A percentile compares a stretch with the other conserved stretches of the same genome.
These are phyloP conservation scores for Machimus rusticus DNA, from an alignment of 2,888 invertebrate genomes.

Conservation along the genomic window DNA sequence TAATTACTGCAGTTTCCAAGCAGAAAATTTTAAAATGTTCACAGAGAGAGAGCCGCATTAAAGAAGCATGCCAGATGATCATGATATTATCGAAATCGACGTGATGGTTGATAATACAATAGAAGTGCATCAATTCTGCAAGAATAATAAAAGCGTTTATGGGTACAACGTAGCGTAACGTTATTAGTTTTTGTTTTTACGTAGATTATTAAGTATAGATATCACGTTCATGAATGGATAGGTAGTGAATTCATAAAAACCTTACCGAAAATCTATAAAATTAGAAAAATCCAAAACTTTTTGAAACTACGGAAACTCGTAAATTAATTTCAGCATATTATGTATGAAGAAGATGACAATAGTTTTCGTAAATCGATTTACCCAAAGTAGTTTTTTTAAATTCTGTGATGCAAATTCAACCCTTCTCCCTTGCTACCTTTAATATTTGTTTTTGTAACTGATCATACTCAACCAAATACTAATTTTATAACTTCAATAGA, in stretches of 20 bases:
- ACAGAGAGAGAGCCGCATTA: not conserved
- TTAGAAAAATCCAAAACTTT: too few relatives aligned
- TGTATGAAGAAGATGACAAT: not conserved
- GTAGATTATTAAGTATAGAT: not conserved
- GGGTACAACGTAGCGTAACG: not conserved
- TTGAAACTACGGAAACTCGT: too few relatives aligned
- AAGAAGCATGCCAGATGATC: not conserved
- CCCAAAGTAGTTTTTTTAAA: not conserved
- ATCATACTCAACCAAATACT: too few relatives aligned
- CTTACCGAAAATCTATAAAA: not conserved
- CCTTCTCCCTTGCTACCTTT: not conserved
- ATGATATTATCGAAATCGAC: not conserved
- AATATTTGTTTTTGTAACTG: too few relatives aligned
- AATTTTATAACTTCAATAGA: too few relatives aligned
- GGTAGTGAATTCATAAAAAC: not conserved
- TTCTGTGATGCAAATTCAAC: not conserved
- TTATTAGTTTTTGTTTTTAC: not conserved
- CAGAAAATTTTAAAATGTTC: not conserved
- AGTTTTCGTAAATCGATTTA: not conserved
- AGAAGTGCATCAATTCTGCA: not conserved
- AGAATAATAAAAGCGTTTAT: not conserved
- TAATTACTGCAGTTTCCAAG: not conserved
- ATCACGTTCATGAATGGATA: not conserved
- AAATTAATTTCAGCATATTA: not conserved
- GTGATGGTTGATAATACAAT: not conserved